Evolutionary conservation across 2,797 vertebrate species (phyloP).

Genomic region (Cryptoblepharus egeriae): DNA sequence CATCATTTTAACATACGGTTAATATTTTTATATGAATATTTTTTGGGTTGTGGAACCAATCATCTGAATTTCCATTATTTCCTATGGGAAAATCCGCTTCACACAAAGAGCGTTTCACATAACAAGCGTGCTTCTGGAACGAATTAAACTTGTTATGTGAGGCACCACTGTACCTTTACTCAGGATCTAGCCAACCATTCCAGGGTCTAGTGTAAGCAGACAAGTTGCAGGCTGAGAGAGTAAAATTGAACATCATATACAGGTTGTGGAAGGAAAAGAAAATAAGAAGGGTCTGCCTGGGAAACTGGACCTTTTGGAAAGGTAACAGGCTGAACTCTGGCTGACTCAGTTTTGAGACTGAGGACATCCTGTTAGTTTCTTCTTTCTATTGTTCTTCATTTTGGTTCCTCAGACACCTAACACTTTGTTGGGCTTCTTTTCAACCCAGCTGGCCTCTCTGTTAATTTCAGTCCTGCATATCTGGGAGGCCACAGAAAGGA

Average conservation of each 20-base stretch:
- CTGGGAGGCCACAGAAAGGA: conserved; percentile 15
- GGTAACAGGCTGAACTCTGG: not conserved
- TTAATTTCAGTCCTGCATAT: not conserved
- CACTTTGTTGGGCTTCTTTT: conserved; percentile 10
- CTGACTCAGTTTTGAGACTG: not conserved
- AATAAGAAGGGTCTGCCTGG: not conserved
- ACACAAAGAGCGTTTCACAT: too few species aligned
- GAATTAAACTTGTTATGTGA: too few species aligned
- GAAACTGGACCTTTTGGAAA: not conserved
- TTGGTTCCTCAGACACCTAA: not conserved
- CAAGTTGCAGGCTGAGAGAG: not conserved
- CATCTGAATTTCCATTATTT: too few species aligned
- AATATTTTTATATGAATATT: too few species aligned
- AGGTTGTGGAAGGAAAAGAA: not conserved
- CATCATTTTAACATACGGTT: too few species aligned
- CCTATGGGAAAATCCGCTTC: too few species aligned
- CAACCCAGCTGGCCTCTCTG: conserved; percentile 17
- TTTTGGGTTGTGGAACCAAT: too few species aligned
- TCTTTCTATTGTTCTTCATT: not conserved
- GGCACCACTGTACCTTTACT: not conserved
- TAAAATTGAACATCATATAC: not conserved
- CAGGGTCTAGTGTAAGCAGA: not conserved
- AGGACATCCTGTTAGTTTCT: not conserved
- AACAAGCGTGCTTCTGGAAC: too few species aligned
- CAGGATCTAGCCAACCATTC: not conserved